Conservation (phyloP, 2,888 invertebrate species). For the Ophion ventricosus region DNA sequence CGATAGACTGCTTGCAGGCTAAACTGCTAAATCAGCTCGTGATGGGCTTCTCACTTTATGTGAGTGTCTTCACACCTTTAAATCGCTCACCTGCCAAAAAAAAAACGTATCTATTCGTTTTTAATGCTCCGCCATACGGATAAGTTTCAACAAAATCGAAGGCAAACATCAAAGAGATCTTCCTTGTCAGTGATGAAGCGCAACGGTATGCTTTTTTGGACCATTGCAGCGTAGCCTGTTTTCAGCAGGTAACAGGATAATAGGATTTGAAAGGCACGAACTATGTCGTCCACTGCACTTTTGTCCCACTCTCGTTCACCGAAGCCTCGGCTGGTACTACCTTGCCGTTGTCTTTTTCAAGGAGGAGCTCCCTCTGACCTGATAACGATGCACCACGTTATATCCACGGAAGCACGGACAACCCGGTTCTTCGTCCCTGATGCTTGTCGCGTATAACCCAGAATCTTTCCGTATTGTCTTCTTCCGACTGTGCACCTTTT, state of each 20-base stretch:
- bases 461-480: constrained; percentile 43
- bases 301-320: constrained; percentile 29
- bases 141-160: too few species aligned
- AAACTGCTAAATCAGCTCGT: too few species aligned
- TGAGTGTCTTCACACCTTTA: too few species aligned
- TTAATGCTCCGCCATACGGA: too few species aligned
- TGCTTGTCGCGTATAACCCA: constrained; percentile 39
- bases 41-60: too few species aligned
- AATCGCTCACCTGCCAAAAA: too few species aligned
- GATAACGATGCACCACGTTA: constrained; percentile 59
- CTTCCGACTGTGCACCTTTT: constrained; percentile 1
- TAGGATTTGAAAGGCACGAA: constrained; percentile 52
- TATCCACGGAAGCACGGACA: constrained; percentile 27
- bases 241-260: constrained; percentile 48
- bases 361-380: constrained; percentile 47
- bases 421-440: constrained; percentile 38
- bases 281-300: constrained; percentile 33
- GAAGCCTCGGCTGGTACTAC: constrained; percentile 20
- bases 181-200: constrained; percentile 4
- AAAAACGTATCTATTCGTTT: too few species aligned
- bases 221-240: constrained; percentile 39
- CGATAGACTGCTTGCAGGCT: too few species aligned
- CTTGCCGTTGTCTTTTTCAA: constrained; percentile 43
- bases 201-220: constrained; percentile 12
- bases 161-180: constrained; percentile 20